Percentiles rank a stretch among this genome's conserved stretches.
Evolutionary conservation across 2,888 invertebrate genomes (phyloP).

Genomic region (Sussaba pulchella): DNA sequence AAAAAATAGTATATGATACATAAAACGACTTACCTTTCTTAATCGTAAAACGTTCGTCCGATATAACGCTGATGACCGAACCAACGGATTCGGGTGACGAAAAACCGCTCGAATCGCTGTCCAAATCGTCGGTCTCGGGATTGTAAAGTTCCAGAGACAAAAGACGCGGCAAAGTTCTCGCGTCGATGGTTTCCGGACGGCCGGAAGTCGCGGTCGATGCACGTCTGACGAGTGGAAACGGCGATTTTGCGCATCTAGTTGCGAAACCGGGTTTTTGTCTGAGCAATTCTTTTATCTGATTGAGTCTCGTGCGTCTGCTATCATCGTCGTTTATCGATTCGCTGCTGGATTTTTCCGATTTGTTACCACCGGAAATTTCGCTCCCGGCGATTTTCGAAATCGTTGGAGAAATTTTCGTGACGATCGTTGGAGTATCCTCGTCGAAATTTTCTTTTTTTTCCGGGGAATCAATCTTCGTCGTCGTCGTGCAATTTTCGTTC

Average conservation of each 20-base stretch:
- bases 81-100: constrained; percentile 95
- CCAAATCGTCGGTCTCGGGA: constrained; percentile 95
- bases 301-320: constrained; percentile 87
- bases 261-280: constrained; percentile 89
- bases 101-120: constrained; percentile 94
- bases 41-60: constrained; percentile 85
- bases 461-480: background rate
- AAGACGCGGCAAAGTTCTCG: constrained; percentile 90
- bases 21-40: constrained; percentile 68
- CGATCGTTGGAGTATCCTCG: background rate
- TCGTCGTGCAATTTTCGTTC: background rate
- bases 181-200: constrained; percentile 87
- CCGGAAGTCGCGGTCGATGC: constrained; percentile 86
- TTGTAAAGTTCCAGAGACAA: constrained; percentile 94
- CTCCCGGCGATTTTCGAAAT: background rate
- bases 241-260: constrained; percentile 85
- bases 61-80: constrained; percentile 92
- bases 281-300: constrained; percentile 90
- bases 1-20: too few species aligned
- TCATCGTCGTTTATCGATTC: constrained; percentile 81
- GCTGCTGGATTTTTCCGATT: constrained; percentile 57
- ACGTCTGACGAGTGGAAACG: constrained; percentile 90
- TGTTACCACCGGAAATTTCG: background rate
- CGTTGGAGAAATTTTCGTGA: background rate
- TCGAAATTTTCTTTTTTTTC: background rate